Percentiles rank a stretch among this genome's conserved stretches.
Conservation (phyloP, 1,140 invertebrate genomes). For the Amphibalanus amphitrite region DNA sequence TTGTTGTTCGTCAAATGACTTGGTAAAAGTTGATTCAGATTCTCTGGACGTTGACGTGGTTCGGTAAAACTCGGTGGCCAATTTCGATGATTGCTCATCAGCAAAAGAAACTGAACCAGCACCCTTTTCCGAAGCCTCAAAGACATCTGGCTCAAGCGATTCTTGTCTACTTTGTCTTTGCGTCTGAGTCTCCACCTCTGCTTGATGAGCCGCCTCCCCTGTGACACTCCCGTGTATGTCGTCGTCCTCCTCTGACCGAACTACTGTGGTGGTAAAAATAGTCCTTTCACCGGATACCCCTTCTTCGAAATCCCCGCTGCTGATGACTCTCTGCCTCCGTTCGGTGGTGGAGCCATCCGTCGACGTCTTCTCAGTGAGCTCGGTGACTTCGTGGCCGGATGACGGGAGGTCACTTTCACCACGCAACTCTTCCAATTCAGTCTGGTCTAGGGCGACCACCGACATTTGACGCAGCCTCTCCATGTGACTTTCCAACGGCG, state of each 20-base stretch:
- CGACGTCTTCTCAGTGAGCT: neutral
- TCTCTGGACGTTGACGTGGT: too few species aligned
- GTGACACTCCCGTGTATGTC: neutral
- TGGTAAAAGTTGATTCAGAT: neutral
- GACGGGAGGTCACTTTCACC: neutral
- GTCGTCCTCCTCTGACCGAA: neutral
- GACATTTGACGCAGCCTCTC: conserved; percentile 19
- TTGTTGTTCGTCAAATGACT: neutral
- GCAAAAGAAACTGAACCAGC: too few species aligned
- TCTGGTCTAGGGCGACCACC: neutral
- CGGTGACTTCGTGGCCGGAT: too few species aligned
- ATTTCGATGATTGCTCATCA: too few species aligned
- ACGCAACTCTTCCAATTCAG: neutral
- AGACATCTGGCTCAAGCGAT: neutral
- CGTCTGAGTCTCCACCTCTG: neutral
- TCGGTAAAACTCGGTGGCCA: too few species aligned
- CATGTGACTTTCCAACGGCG: conserved; percentile 38
- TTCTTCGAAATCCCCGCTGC: neutral
- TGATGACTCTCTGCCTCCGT: neutral
- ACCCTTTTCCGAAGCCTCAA: too few species aligned
- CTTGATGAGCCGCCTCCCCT: neutral
- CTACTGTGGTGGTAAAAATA: neutral
- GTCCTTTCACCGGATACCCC: neutral
- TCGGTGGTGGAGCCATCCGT: neutral
- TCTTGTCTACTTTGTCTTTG: neutral